Evolutionary conservation across 1,140 invertebrate species (phyloP), one percentile per base, ranked within the genome.

Genomic region (Coboldia fuscipes): DNA sequence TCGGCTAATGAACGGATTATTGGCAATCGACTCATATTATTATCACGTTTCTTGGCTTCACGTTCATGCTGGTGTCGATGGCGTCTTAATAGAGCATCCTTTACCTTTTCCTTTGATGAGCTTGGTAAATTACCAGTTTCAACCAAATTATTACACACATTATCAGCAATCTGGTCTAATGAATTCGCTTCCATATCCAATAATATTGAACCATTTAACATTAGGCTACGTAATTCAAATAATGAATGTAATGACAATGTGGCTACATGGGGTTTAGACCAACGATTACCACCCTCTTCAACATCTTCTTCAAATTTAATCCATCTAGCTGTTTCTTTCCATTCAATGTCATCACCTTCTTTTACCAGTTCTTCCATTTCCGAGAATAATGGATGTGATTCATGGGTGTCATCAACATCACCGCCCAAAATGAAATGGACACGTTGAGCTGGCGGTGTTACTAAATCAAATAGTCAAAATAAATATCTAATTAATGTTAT

Each of bases 321-420:
- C 86, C 86, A 92, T 45, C 86, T 71, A 14, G 88, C 89, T n/a
- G 88, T 93, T 62, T 94, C 89, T 54, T 89, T 90, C 89, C 89
- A 94, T 63, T 90, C 80, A 54, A 85, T 71, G 43, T 88, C 81
- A 35, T 83, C 82, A 36, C 84, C 82, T 26, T 83, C 79, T 42
- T 68, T 70, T 34, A 82, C 71, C 38, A 96, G 66, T 50, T 92
- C 88, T 45, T 85, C 86, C 84, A 96, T 89, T 62, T 97, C 89
- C 35, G 85, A 92, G 62, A 97, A 97, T 10, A 89, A 58, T 2
- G 82, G 82, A 61, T 84, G 82, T 15, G 76, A 72, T 61, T 79
- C 75, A 45, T 80, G 72, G 19, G 68, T 74, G 57, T 92, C 81
- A 46, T 84, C 82, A 30, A 79, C 66, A 47, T 89, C 85, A 62